phyloP scores from a whole-genome alignment of 2,888 invertebrate genomes.

The Melanostoma scalare region DNA sequence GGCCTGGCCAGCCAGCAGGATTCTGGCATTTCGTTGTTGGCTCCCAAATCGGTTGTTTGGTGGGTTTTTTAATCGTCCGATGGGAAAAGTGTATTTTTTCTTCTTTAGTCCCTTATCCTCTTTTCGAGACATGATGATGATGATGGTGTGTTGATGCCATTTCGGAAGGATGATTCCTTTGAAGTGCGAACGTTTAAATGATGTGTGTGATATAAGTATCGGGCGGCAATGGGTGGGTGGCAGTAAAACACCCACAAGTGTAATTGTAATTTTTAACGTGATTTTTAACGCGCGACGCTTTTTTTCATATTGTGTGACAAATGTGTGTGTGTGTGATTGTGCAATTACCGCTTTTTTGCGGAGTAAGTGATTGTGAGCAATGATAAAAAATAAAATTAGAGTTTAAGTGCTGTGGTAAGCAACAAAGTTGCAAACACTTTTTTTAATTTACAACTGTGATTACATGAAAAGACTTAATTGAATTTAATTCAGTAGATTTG shows the following conservation, averaged over 20 bases:
- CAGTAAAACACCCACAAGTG: not conserved
- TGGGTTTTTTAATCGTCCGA: constrained; percentile 71
- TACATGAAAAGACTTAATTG: constrained; percentile 35
- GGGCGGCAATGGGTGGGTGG: constrained; percentile 23
- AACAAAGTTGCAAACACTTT: constrained; percentile 56
- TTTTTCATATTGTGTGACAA: constrained; percentile 4
- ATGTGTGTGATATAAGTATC: constrained; percentile 57
- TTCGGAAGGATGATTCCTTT: constrained; percentile 49
- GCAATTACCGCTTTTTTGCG: not conserved
- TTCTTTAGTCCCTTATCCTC: constrained; percentile 36
- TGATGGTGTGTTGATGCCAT: constrained; percentile 57
- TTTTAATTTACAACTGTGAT: constrained; percentile 43
- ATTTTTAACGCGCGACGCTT: constrained; percentile 33
- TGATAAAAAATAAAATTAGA: constrained; percentile 6
- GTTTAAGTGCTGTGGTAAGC: constrained; percentile 56
- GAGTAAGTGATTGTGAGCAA: constrained; percentile 7
- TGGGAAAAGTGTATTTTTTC: constrained; percentile 63
- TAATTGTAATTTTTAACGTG: constrained; percentile 47
- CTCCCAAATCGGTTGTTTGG: constrained; percentile 73
- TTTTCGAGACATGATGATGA: constrained; percentile 30
- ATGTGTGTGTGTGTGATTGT: constrained; percentile 7
- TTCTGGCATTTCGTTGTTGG: constrained; percentile 70
- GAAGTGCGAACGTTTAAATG: constrained; percentile 68
- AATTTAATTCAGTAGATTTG: constrained; percentile 27
- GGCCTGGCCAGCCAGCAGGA: constrained; percentile 72